Conservation (phyloP, 1,140 invertebrate species). For the Drosophila rhopaloa region DNA sequence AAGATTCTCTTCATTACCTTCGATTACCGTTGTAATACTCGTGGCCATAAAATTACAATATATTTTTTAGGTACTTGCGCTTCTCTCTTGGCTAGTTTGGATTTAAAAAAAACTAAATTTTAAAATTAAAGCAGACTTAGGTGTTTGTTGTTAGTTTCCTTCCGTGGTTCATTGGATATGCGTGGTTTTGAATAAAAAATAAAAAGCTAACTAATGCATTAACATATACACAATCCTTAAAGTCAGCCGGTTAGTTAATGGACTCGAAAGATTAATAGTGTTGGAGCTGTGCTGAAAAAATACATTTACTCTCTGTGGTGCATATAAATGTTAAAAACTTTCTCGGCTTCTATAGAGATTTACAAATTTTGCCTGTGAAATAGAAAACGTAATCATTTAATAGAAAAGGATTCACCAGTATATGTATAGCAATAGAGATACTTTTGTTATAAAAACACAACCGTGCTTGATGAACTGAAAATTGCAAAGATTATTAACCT, state of each 20-base stretch:
- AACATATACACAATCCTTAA: conserved; percentile 62
- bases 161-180: conserved; percentile 69
- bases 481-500: conserved; percentile 32
- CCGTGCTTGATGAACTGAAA: conserved; percentile 55
- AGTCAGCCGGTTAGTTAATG: conserved; percentile 30
- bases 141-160: conserved; percentile 40
- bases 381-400: conserved; percentile 57
- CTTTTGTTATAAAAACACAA: conserved; percentile 29
- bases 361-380: conserved; percentile 77
- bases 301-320: conserved; percentile 58
- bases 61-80: conserved; percentile 64
- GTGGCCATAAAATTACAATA: conserved; percentile 55
- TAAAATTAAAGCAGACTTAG: conserved; percentile 71
- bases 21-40: conserved; percentile 37
- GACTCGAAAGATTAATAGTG: conserved; percentile 25
- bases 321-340: conserved; percentile 69
- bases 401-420: not conserved
- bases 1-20: conserved; percentile 9
- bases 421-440: conserved; percentile 1
- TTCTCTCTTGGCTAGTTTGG: conserved; percentile 58
- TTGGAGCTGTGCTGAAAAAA: conserved; percentile 67
- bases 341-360: conserved; percentile 36
- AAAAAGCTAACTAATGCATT: conserved; percentile 47
- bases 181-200: conserved; percentile 32
- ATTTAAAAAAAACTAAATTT: conserved; percentile 50